phyloP scores from a whole-genome alignment of 2,797 vertebrate species.

The Stomatorhinus walkeri region DNA sequence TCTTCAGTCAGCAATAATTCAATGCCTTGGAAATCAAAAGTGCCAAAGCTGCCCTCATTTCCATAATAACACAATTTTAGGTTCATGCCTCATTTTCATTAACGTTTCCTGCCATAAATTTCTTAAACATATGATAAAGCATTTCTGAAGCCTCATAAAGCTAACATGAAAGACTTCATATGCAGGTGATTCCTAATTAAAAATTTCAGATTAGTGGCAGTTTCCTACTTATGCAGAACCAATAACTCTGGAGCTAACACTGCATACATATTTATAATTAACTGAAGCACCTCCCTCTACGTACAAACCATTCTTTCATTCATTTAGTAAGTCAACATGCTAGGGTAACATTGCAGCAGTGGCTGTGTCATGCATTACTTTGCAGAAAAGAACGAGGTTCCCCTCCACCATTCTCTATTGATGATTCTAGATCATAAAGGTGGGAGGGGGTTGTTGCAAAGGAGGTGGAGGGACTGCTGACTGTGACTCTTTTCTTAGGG shows the following conservation, averaged over 20 bases:
- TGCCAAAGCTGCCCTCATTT: conserved; percentile 55
- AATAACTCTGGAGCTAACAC: conserved; percentile 41
- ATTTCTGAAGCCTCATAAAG: conserved; percentile 78
- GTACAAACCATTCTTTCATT: conserved; percentile 49
- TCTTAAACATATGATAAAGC: conserved; percentile 78
- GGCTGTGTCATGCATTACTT: conserved; percentile 77
- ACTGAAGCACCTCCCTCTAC: conserved; percentile 33
- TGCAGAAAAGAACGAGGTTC: conserved; percentile 60
- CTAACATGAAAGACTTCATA: conserved; percentile 73
- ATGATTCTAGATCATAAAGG: conserved; percentile 78
- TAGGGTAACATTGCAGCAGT: conserved; percentile 56
- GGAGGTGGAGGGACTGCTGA: conserved; percentile 62
- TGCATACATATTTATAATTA: conserved; percentile 10
- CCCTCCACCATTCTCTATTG: conserved; percentile 81
- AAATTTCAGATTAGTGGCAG: conserved; percentile 69
- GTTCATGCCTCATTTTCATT: conserved; percentile 78
- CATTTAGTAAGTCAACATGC: conserved; percentile 74
- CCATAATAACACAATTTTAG: conserved; percentile 72
- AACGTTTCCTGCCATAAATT: conserved; percentile 77
- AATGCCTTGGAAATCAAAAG: conserved; percentile 62
- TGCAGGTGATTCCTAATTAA: conserved; percentile 73
- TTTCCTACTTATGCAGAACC: conserved; percentile 52
- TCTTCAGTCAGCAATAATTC: conserved; percentile 51
- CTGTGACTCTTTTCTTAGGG: conserved; percentile 73
- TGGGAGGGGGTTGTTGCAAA: conserved; percentile 27